These are phyloP conservation scores for Proteles cristata DNA, from an alignment of 2,113 vertebrate species.

Conservation along the genomic window DNA sequence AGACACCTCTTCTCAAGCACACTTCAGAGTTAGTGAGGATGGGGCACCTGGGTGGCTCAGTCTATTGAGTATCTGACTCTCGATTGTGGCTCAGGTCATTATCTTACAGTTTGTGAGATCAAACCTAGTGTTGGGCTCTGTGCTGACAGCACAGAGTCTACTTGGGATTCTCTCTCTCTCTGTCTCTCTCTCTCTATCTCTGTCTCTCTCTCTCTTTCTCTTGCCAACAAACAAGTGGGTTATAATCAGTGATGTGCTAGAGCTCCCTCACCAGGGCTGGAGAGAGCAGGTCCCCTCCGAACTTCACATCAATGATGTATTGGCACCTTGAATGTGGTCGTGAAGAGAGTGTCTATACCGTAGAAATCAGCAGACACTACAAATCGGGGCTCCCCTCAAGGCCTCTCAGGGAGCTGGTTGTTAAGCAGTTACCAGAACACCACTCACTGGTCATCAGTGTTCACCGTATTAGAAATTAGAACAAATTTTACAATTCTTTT, in stretches of 20 bases:
- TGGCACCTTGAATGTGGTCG: not conserved
- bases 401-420: not conserved
- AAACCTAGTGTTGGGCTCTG: too few relatives aligned
- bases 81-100: too few relatives aligned
- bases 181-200: too few relatives aligned
- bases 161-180: too few relatives aligned
- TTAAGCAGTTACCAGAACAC: not conserved
- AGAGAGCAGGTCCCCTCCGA: not conserved
- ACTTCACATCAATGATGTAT: rapidly evolving
- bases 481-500: not conserved
- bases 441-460: too few relatives aligned
- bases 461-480: not conserved
- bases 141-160: too few relatives aligned
- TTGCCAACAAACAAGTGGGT: not conserved
- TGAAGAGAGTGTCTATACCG: not conserved
- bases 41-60: too few relatives aligned
- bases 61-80: too few relatives aligned
- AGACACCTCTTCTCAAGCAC: not conserved
- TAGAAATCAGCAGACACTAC: rapidly evolving
- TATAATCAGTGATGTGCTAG: not conserved
- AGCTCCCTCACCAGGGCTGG: rapidly evolving
- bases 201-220: too few relatives aligned
- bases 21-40: not conserved
- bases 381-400: not conserved
- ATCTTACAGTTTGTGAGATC: too few relatives aligned